Base-by-base conservation (phyloP, 2,113 vertebrate genomes). In the Helogale parvula region DNA sequence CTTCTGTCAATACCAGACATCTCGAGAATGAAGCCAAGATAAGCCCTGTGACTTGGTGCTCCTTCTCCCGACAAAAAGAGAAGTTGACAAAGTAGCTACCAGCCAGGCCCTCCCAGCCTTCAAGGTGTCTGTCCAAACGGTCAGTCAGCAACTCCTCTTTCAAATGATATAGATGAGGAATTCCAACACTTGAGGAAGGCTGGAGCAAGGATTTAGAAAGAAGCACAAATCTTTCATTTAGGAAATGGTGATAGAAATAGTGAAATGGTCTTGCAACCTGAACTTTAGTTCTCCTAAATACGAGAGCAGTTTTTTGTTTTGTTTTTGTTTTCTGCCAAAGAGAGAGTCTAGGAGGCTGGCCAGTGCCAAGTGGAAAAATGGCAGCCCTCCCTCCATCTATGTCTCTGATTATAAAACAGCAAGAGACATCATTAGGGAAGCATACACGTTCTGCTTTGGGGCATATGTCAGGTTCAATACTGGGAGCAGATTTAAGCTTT, bases 391-490 rank as follows among this genome's bases (percentile, higher is more conserved):
- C 54, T 97, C 77, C 96, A 96, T 98, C 89, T 80, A n/a, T 66
- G 89, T 90, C 89, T 97, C 66, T 94, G 69, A 71, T 95, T 98
- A 96, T 96, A 31, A 83, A 97, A 57, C 95, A 97, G 94, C 94
- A 60, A 69, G 85, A 83, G 83, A 90, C 77, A 97, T 83, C n/a
- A 9, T 98, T 97, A 98, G 96, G 93, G 97, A 33, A 71, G 35
- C 94, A 76, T 11, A 83, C 3, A 0, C 13, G 81, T 86, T 98
- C 92, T 96, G 97, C 95, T 98, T 94, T 96, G 96, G 95, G 77
- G 88, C 97, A 98, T 98, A 94, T 98, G 96, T 98, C 74, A 13
- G 66, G 96, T 97, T 99, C 98, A 97, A 98, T 97, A 97, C 96
- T 96, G 92, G 97, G 97, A 98, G 54, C 1, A 25, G 87, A 98